phyloP scores from a whole-genome alignment of 2,888 invertebrate species.

The Pemphredon lugubris region DNA sequence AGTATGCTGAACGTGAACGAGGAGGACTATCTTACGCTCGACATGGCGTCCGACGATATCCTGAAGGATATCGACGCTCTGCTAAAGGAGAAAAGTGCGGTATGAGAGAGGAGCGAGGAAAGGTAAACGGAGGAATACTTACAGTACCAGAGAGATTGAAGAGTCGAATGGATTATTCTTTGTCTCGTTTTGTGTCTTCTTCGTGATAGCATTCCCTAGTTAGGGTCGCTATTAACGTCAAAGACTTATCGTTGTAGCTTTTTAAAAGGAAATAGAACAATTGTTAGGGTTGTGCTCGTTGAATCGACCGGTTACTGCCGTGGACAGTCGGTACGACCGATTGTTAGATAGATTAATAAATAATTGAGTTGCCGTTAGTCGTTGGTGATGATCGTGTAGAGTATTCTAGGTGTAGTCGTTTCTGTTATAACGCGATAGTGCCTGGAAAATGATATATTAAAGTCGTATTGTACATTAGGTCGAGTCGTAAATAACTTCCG shows the following conservation, averaged over 20 bases:
- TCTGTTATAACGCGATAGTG: not conserved
- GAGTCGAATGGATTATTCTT: not conserved
- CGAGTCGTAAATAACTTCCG: too few species aligned
- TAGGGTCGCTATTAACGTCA: too few species aligned
- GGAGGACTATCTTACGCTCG: conserved; percentile 69
- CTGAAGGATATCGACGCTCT: conserved; percentile 77
- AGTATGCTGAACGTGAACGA: conserved; percentile 62
- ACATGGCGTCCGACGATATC: conserved; percentile 73
- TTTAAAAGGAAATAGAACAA: not conserved
- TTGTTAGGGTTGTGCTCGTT: not conserved
- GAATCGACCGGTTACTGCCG: not conserved
- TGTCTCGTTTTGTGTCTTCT: not conserved
- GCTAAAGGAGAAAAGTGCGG: conserved; percentile 67
- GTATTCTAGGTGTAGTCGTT: not conserved
- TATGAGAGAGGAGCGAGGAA: conserved; percentile 42
- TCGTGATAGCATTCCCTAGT: not conserved
- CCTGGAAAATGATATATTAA: too few species aligned
- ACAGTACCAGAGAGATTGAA: not conserved
- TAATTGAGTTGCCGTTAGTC: not conserved
- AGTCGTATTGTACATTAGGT: too few species aligned
- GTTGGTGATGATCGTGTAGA: not conserved
- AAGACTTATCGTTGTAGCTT: not conserved
- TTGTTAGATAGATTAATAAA: not conserved
- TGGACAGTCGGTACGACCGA: not conserved
- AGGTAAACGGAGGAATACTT: conserved; percentile 13